Evolutionary conservation across 2,113 vertebrate genomes (phyloP).

Genomic region (Paramormyrops kingsleyae): DNA sequence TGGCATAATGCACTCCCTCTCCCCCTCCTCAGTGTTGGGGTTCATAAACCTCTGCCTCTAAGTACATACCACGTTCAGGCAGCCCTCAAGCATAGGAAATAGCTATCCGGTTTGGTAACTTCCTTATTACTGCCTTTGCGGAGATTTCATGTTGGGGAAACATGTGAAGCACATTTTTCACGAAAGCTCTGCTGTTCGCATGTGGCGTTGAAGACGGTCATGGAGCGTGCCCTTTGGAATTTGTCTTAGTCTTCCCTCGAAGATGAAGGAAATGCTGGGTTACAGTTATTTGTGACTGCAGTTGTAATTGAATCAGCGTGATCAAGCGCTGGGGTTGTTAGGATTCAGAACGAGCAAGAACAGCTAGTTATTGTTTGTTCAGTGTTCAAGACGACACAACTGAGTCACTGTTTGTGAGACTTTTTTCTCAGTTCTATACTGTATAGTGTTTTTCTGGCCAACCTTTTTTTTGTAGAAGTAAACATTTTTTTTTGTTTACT

Average conservation of each 20-base stretch:
- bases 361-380: background rate
- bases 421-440: background rate
- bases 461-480: background rate
- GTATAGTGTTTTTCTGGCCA: background rate
- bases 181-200: background rate
- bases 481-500: background rate
- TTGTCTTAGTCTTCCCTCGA: background rate
- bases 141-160: background rate
- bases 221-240: no score
- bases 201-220: background rate
- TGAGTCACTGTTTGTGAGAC: no score
- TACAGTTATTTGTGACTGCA: background rate
- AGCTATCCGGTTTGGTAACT: slow-evolving; percentile 4
- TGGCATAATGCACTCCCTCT: background rate
- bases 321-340: background rate
- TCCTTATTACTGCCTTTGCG: background rate
- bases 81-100: slow-evolving; percentile 2
- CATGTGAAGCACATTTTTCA: background rate
- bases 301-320: background rate
- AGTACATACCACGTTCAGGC: no score
- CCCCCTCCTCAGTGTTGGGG: background rate
- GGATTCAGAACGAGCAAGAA: background rate
- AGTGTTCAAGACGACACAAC: background rate
- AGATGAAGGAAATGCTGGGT: background rate
- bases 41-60: background rate